phyloP scores from a whole-genome alignment of 1,140 invertebrate genomes.

The Sarcophaga peregrina region DNA sequence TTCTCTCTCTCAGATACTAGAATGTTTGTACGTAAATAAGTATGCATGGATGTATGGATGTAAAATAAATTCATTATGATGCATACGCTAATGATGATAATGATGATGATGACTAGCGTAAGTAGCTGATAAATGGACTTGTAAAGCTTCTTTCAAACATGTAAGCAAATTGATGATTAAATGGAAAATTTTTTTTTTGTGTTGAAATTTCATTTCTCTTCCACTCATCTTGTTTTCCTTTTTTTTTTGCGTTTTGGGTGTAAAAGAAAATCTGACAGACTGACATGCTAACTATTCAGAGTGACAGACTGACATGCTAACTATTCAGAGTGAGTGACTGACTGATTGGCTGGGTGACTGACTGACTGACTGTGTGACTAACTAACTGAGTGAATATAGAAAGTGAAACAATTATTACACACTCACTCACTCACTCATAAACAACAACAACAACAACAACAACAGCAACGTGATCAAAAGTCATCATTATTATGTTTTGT shows the following conservation, averaged over 20 bases:
- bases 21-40: too few relatives aligned
- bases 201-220: background rate
- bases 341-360: background rate
- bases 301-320: background rate
- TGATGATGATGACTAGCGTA: too few relatives aligned
- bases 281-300: background rate
- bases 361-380: background rate
- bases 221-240: too few relatives aligned
- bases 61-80: too few relatives aligned
- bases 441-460: background rate
- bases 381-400: background rate
- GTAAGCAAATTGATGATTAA: constrained; percentile 6
- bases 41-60: too few relatives aligned
- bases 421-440: too few relatives aligned
- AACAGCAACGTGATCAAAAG: background rate
- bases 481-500: too few relatives aligned
- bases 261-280: too few relatives aligned
- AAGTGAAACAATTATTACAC: constrained; percentile 39
- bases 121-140: background rate
- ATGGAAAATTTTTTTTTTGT: background rate
- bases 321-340: background rate
- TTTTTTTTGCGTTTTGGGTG: too few relatives aligned
- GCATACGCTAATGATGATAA: too few relatives aligned
- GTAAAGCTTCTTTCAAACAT: constrained; percentile 8
- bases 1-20: too few relatives aligned